Conservation (phyloP, 2,888 invertebrate species). For the Diaprepes abbreviatus region DNA sequence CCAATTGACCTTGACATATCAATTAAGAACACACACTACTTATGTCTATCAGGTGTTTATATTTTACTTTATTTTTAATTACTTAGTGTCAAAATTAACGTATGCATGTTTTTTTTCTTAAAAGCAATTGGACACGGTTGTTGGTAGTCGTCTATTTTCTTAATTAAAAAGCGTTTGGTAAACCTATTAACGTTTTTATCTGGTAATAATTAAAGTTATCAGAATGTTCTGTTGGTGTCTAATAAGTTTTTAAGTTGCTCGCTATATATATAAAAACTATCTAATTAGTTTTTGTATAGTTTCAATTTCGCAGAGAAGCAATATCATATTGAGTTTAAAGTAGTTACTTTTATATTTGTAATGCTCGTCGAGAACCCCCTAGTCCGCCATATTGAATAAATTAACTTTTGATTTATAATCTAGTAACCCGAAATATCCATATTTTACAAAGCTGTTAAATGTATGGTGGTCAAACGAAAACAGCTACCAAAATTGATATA, state of each 20-base stretch:
- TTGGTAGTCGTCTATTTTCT: neutral
- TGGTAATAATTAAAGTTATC: neutral
- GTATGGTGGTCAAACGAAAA: too few relatives aligned
- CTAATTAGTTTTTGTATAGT: too few relatives aligned
- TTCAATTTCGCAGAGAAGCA: too few relatives aligned
- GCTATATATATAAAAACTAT: too few relatives aligned
- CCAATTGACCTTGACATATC: neutral
- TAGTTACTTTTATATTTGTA: too few relatives aligned
- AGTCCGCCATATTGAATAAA: too few relatives aligned
- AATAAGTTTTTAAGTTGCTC: neutral
- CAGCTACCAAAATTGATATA: too few relatives aligned
- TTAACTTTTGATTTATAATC: too few relatives aligned
- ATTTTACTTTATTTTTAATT: conserved; percentile 10
- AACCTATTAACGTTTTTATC: neutral
- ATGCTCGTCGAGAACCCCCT: too few relatives aligned
- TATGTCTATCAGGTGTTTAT: conserved; percentile 15
- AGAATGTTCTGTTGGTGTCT: neutral
- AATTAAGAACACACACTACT: neutral
- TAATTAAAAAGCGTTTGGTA: conserved; percentile 9
- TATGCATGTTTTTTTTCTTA: conserved; percentile 2
- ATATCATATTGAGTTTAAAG: too few relatives aligned
- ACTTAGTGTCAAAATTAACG: conserved; percentile 24
- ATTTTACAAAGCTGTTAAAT: too few relatives aligned
- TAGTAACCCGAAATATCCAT: too few relatives aligned
- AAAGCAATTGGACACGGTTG: neutral